These are phyloP conservation scores for Petrolisthes manimaculis DNA, from an alignment of 2,888 invertebrate genomes.

Conservation along the genomic window DNA sequence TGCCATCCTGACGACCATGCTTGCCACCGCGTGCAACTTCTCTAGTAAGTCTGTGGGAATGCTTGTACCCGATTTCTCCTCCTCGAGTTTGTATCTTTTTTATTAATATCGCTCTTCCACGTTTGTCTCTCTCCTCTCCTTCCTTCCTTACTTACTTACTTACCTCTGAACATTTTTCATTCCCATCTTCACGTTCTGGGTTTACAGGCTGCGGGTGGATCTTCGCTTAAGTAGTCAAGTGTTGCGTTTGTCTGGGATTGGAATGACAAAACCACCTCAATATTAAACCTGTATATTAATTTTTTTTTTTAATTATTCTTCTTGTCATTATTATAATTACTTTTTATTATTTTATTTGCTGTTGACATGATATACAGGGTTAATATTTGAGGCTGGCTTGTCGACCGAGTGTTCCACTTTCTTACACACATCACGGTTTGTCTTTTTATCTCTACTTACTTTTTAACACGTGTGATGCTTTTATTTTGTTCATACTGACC, in stretches of 20 bases:
- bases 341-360: slow-evolving; percentile 22
- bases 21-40: slow-evolving; percentile 96
- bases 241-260: slow-evolving; percentile 38
- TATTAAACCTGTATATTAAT: slow-evolving; percentile 54
- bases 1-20: slow-evolving; percentile 99
- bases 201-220: slow-evolving; percentile 61
- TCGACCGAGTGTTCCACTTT: slow-evolving; percentile 30
- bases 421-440: slow-evolving; percentile 57
- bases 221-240: slow-evolving; percentile 51
- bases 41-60: slow-evolving; percentile 80
- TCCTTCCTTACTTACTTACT: slow-evolving; percentile 39
- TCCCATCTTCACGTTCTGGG: slow-evolving; percentile 55
- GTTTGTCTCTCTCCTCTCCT: slow-evolving; percentile 41
- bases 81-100: slow-evolving; percentile 44
- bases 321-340: slow-evolving; percentile 8
- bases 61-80: slow-evolving; percentile 49
- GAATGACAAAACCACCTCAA: slow-evolving; percentile 40
- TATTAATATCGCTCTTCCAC: slow-evolving; percentile 30
- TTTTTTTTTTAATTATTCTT: neutral
- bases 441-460: slow-evolving; percentile 52
- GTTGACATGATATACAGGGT: slow-evolving; percentile 43
- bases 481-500: slow-evolving; percentile 56
- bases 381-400: slow-evolving; percentile 52
- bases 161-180: slow-evolving; percentile 44
- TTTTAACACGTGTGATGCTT: slow-evolving; percentile 62